Evolutionary conservation across 23 tunicate genomes (phyloP).

Genomic region (Corella eumyota): DNA sequence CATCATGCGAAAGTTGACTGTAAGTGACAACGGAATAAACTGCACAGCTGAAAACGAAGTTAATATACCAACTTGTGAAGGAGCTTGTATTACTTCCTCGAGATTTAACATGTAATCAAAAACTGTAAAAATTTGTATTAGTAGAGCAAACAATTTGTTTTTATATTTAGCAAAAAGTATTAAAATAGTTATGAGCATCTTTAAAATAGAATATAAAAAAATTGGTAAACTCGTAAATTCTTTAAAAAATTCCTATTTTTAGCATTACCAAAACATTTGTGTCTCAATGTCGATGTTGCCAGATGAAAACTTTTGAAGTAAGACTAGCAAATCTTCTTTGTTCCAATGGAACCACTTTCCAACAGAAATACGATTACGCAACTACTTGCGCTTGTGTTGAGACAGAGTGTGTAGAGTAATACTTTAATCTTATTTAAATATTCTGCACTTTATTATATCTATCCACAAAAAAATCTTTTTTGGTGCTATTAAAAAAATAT

Average conservation of each 20-base stretch:
- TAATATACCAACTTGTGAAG: conserved; percentile 15
- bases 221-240: neutral
- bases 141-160: neutral
- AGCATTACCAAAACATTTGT: neutral
- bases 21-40: conserved; percentile 9
- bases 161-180: too few species aligned
- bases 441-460: too few species aligned
- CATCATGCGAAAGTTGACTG: too few species aligned
- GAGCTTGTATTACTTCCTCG: conserved; percentile 21
- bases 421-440: too few species aligned
- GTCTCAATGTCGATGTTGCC: conserved; percentile 18
- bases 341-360: conserved; percentile 3
- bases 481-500: too few species aligned
- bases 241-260: neutral
- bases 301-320: neutral
- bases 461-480: too few species aligned
- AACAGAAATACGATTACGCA: conserved; percentile 1
- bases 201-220: neutral
- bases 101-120: conserved; percentile 8
- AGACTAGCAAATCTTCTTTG: neutral
- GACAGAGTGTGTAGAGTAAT: too few species aligned
- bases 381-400: conserved; percentile 5
- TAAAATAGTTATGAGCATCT: neutral
- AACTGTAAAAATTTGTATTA: neutral
- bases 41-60: conserved; percentile 1